Conservation (phyloP, 2,113 vertebrate genomes). For the Hippoglossus stenolepis region DNA sequence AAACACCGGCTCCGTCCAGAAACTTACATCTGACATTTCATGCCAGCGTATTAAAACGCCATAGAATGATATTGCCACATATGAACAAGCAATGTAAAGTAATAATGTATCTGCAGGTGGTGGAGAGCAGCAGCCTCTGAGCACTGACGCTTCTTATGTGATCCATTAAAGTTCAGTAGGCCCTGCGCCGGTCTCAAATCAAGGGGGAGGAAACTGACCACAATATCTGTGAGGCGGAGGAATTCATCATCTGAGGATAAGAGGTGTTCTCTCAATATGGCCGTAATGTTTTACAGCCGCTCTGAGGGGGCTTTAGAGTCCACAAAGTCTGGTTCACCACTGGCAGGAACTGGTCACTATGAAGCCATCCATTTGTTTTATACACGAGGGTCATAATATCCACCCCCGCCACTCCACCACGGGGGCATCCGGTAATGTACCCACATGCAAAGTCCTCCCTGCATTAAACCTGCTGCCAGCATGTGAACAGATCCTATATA, state of each 20-base stretch:
- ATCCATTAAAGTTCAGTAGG: slow-evolving; percentile 64
- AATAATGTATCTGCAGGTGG: slow-evolving; percentile 39
- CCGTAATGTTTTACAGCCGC: slow-evolving; percentile 63
- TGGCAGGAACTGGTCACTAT: not conserved
- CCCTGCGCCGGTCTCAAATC: slow-evolving; percentile 63
- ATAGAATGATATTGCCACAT: not conserved
- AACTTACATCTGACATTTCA: not conserved
- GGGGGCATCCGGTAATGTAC: slow-evolving; percentile 12
- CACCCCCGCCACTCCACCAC: not conserved
- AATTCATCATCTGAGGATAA: slow-evolving; percentile 73
- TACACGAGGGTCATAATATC: slow-evolving; percentile 28
- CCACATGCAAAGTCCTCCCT: slow-evolving; percentile 26
- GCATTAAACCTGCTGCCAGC: not conserved
- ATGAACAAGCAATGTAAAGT: not conserved
- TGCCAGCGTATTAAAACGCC: slow-evolving; percentile 2
- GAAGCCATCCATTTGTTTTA: not conserved
- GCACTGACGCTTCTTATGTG: slow-evolving; percentile 53
- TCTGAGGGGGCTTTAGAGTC: slow-evolving; percentile 43
- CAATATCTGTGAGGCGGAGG: slow-evolving; percentile 70
- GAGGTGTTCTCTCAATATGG: slow-evolving; percentile 66
- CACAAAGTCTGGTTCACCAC: not conserved
- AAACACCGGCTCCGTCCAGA: not conserved
- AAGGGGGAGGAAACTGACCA: slow-evolving; percentile 75
- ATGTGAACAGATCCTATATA: slow-evolving; percentile 17
- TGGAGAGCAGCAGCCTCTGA: slow-evolving; percentile 39